Conservation (phyloP, 2,113 vertebrate genomes). For the Martes martes region DNA sequence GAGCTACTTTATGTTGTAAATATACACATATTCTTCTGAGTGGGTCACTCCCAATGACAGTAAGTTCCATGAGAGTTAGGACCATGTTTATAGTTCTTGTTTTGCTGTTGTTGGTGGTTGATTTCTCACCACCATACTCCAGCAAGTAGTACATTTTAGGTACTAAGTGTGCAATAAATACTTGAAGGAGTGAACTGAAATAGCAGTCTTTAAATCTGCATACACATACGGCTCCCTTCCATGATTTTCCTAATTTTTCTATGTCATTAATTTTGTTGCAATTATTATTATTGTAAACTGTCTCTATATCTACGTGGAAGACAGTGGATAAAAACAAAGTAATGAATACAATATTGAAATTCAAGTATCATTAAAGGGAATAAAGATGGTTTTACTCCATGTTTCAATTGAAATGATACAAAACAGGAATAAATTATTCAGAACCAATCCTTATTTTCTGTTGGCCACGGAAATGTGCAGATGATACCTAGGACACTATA, state of each 20-base stretch:
- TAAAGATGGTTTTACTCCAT: neutral
- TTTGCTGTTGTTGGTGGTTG: neutral
- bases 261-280: neutral
- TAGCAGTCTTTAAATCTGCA: neutral
- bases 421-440: conserved; percentile 17
- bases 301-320: neutral
- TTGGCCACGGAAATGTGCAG: neutral
- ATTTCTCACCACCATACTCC: neutral
- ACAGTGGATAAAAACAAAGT: neutral
- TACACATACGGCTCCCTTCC: neutral
- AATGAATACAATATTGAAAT: neutral
- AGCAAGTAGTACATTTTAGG: neutral
- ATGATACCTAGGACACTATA: neutral
- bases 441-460: neutral
- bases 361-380: neutral
- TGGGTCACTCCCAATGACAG: neutral
- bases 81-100: neutral
- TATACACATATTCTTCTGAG: neutral
- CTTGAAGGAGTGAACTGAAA: neutral
- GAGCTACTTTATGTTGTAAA: neutral
- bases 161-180: neutral
- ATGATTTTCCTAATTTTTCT: neutral
- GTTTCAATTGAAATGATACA: neutral
- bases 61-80: neutral
- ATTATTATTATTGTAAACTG: neutral